A percentile compares a stretch with the other conserved stretches of the same genome.
Conservation (phyloP, 2,888 invertebrate species). For the Sminthurides aquaticus region DNA sequence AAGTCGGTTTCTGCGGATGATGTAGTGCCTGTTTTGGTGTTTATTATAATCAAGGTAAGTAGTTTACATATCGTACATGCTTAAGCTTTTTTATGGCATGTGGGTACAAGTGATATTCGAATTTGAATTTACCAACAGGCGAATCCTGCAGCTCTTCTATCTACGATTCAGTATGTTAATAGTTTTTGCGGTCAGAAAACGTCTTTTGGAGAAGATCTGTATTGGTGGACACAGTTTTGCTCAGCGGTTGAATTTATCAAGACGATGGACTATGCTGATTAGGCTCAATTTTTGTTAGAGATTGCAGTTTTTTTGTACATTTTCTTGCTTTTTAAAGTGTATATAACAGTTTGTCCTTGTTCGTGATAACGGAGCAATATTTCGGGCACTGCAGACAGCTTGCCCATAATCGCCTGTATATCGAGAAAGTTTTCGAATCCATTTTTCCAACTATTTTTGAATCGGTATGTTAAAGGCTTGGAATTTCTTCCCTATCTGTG, state of each 20-base stretch:
- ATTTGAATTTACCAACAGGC: too few relatives aligned
- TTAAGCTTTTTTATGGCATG: too few relatives aligned
- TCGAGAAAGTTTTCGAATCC: too few relatives aligned
- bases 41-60: conserved; percentile 82
- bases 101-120: too few relatives aligned
- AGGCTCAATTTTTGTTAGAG: conserved; percentile 7
- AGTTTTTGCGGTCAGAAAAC: conserved; percentile 79
- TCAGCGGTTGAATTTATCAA: conserved; percentile 96
- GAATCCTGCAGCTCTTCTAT: conserved; percentile 86
- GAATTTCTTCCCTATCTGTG: too few relatives aligned
- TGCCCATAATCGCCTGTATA: too few relatives aligned
- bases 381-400: too few relatives aligned
- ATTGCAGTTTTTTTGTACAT: conserved; percentile 15
- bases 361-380: too few relatives aligned
- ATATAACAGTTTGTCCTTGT: too few relatives aligned
- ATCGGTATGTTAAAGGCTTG: too few relatives aligned
- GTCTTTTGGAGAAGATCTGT: conserved; percentile 67
- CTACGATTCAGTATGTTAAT: conserved; percentile 91
- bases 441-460: too few relatives aligned
- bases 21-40: conserved; percentile 91
- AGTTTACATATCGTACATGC: neutral
- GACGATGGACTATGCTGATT: conserved; percentile 72
- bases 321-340: conserved; percentile 15
- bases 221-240: conserved; percentile 98
- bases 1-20: conserved; percentile 77